Base-by-base conservation (phyloP, 2,888 invertebrate species). In the Endomychus coccineus region DNA sequence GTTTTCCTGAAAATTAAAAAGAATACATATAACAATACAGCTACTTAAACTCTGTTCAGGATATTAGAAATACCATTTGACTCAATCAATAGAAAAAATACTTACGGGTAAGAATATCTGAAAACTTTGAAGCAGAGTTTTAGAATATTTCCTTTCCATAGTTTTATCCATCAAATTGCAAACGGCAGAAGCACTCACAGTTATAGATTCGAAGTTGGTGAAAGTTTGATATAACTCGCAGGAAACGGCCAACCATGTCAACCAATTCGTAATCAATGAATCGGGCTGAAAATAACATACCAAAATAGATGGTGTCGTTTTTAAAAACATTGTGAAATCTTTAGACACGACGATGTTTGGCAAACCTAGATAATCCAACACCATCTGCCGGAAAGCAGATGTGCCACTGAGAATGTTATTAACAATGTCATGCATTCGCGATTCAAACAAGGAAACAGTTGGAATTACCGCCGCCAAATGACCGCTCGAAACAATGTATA, bases 31-130 rank as follows among this genome's bases (percentile, higher is more conserved):
- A 19, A 19, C 19, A 19, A 6, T 19, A 19, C 6, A 19, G 7
- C 5, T 19, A 19, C 7, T 19, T 19, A 19, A 19, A 19, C 7
- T 6, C 19, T 6, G 7, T 19, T n/a, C 5, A 6, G 19, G 19
- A 19, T 6, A 19, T 19, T 19, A 19, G 19, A 5, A 19, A 19
- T 19, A 7, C 5, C 5, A 19, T 19, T 6, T 6, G 7, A 19
- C 19, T 6, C 19, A 19, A 7, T 19, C 5, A 7, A n/a, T n/a
- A n/a, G n/a, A n/a, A n/a, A 27, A 13, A 10, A 1, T 25, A 58
- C 68, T 66, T 63, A 80, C 79, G 48, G 79, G 76, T 62, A 82
- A 74, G 60, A 86, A 86, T 48, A 85, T 76, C 27, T 71, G 63
- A 54, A 82, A 75, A 41, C 83, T 79, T 50, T 78, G 74, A 29